Evolutionary conservation across 2,888 invertebrate genomes (phyloP), one percentile per base, ranked within the genome.

Genomic region (Exephanes ischioxanthus): DNA sequence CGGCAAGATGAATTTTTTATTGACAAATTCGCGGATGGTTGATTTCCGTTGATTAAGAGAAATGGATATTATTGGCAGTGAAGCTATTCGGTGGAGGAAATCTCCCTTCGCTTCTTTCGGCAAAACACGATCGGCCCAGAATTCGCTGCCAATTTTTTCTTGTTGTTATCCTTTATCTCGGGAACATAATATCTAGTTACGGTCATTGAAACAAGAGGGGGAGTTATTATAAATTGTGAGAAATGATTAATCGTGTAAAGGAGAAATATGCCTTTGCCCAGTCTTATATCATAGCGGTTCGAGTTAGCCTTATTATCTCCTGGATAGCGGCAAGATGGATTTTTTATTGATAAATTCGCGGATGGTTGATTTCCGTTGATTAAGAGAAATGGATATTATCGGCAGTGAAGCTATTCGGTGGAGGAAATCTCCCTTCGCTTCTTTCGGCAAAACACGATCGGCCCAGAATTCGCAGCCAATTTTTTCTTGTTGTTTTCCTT

Each of bases 121-220:
- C n/a, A 51, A 51, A 22, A 33, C 19, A 14, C 61, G 61, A 33
- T 58, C 68, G 14, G n/a, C 11, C 77, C n/a, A 41, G 68, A 67
- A 77, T 68, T 67, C 48, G 37, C 58, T 58, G 41, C 51, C 67
- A 66, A 48, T 77, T 78, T 80, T 80, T 55, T 66, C 45, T 51
- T 51, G 22, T 63, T 48, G 16, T 51, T 66, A 3, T 30, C 41
- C 22, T 22, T 53, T 55, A 72, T 75, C 55, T 51, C 37, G 11
- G 37, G 70, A 76, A 51, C 66, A 86, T 80, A 77, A 86, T 86
- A 82, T 84, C 82, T 73, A 73, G 86, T 86, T 84, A 83, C 83
- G 67, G 30, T 76, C 70, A 53, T 45, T 63, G 33, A 76, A 48
- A n/a, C 51, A 41, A 19, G 61, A 30, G 14, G 53, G 9, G 77